phyloP scores from a whole-genome alignment of 1,140 invertebrate genomes.

The Bombus waltoni region DNA sequence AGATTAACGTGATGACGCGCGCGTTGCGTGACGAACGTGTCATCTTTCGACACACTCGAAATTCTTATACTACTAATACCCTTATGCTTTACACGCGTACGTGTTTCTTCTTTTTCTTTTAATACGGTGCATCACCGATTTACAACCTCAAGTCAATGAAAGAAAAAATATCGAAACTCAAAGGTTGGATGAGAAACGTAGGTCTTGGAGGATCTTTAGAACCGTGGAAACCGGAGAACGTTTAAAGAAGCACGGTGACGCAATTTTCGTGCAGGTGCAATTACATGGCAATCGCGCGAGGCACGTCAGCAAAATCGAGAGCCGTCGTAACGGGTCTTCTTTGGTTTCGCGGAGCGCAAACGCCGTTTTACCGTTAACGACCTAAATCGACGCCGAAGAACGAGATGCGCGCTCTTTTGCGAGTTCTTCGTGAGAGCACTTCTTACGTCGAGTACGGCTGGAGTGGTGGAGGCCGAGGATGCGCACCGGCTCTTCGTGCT shows the following conservation, averaged over 20 bases:
- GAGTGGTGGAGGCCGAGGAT: constrained; percentile 14
- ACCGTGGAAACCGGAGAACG: constrained; percentile 21
- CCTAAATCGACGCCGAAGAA: constrained; percentile 67
- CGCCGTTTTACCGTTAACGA: constrained; percentile 76
- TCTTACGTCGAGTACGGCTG: constrained; percentile 40
- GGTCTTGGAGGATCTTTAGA: not conserved
- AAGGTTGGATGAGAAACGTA: not conserved
- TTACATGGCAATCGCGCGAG: constrained; percentile 44
- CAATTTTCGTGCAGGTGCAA: constrained; percentile 59
- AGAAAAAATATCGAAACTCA: not conserved
- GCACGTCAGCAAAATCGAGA: constrained; percentile 67
- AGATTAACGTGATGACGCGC: constrained; percentile 13
- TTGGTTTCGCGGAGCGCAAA: constrained; percentile 69
- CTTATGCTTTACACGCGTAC: not conserved
- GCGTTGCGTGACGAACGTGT: not conserved
- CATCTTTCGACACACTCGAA: constrained; percentile 4
- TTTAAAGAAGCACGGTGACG: constrained; percentile 28
- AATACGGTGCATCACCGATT: not conserved
- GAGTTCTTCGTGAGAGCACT: constrained; percentile 43
- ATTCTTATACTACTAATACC: not conserved
- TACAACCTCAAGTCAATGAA: not conserved
- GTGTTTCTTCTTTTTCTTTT: not conserved
- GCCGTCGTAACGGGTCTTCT: constrained; percentile 66
- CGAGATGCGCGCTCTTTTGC: constrained; percentile 60
- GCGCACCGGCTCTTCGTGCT: constrained; percentile 28